phyloP scores from a whole-genome alignment of 2,797 vertebrate genomes.

The Cygnus olor region DNA sequence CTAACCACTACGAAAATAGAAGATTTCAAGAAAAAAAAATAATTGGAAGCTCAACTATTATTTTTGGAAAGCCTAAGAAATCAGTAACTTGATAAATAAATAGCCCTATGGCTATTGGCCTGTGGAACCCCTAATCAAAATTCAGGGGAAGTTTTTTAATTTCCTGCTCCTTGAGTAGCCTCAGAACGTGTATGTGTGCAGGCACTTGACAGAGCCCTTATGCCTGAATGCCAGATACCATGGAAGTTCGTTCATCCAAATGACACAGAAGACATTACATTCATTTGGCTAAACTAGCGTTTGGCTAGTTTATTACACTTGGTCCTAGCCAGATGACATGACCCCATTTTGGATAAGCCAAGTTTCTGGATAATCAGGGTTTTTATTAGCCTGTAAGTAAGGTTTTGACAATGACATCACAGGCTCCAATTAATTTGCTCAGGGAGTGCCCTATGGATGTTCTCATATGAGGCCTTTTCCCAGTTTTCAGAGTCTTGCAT shows the following conservation, averaged over 20 bases:
- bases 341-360: not conserved
- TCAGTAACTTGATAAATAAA: constrained; percentile 55
- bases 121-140: constrained; percentile 47
- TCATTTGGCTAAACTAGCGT: not conserved
- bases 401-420: constrained; percentile 43
- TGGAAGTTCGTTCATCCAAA: constrained; percentile 25
- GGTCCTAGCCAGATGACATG: not conserved
- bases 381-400: constrained; percentile 28
- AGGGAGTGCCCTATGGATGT: not conserved
- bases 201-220: not conserved
- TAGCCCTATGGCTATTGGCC: constrained; percentile 19
- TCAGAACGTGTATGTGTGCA: not conserved
- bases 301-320: constrained; percentile 21
- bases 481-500: not conserved
- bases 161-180: constrained; percentile 59
- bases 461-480: not conserved
- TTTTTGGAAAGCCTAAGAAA: constrained; percentile 56
- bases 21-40: not conserved
- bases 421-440: not conserved
- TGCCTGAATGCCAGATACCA: not conserved
- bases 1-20: not conserved
- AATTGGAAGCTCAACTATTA: constrained; percentile 27
- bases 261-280: not conserved
- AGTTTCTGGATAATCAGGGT: constrained; percentile 18
- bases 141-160: constrained; percentile 61